Evolutionary conservation across 92 coral and sea anemone species (phyloP), one percentile per base, ranked within the genome.

Genomic region (Porites lobata): DNA sequence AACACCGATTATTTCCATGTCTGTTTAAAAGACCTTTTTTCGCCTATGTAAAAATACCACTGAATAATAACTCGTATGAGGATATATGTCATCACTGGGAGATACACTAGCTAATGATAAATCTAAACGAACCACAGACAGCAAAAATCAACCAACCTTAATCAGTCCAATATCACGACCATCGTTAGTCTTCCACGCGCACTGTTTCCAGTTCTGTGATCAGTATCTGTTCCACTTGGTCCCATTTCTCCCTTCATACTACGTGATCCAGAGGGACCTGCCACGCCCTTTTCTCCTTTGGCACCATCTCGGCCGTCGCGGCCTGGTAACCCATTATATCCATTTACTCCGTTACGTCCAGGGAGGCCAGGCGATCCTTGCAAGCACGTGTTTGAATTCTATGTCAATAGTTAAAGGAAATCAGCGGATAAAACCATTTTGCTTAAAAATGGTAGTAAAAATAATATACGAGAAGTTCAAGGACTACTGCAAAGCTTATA

Each of bases 261-360:
- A 5, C 52, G n/a, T 68, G 43, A 47, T 1, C 92, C 92, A 17
- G 50, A 76, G 29, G 32, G 52, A 24, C 92, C 92, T 38, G 65
- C 72, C 19, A 61, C 52, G 19, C 90, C 90, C 62, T 64, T 65
- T 47, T 78, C 15, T 14, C 69, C 82, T 76, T 83, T 69, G 17
- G 61, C 61, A 72, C 75, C 92, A 65, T 88, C 92, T 43, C 92
- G 92, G 53, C 92, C 92, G 87, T 82, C 92, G 65, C 92, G 92
- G 26, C 92, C 92, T 81, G 92, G 92, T 62, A 82, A 7, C 21
- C 92, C 92, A 53, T 81, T 81, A 72, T 76, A 68, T 12, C 92
- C 92, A 24, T 86, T 86, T 6, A 88, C 70, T 2, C 92, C 92
- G 32, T 82, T 82, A 26, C 71, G 53, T 14, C 92, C 91, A 8